Evolutionary conservation across 2,113 vertebrate species (phyloP).

Genomic region (Gnathochromis pfefferi): DNA sequence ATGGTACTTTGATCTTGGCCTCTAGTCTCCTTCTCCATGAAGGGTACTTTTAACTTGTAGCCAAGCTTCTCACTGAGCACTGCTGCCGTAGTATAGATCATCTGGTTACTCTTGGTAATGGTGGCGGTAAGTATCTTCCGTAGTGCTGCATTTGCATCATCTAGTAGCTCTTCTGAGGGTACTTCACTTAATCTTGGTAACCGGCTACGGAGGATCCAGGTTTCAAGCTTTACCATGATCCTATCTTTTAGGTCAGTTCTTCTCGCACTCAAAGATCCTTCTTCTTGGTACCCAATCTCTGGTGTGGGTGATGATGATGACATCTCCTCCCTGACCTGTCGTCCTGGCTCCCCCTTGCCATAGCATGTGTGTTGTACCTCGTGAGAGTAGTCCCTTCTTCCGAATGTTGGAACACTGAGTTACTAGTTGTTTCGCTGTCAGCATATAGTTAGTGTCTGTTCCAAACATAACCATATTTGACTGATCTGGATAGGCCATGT

Average conservation of each 20-base stretch:
- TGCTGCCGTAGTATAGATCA: neutral
- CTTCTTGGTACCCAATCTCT: neutral
- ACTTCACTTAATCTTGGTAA: neutral
- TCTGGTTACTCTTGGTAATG: neutral
- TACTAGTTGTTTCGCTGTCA: neutral
- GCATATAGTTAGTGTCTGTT: neutral
- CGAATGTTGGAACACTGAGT: neutral
- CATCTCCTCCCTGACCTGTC: neutral
- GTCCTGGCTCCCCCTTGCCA: neutral
- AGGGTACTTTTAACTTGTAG: neutral
- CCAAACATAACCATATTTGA: neutral
- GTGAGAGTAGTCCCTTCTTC: neutral
- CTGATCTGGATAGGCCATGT: neutral
- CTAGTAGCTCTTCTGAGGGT: neutral
- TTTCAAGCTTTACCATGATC: neutral
- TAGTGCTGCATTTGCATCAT: neutral
- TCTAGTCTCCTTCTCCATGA: neutral
- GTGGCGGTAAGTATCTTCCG: fast-evolving
- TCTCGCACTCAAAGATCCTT: neutral
- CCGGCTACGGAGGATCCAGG: fast-evolving
- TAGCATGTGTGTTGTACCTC: neutral
- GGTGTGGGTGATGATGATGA: neutral
- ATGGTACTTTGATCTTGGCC: neutral
- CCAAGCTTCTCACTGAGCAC: neutral
- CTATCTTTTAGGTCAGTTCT: neutral